phyloP scores from a whole-genome alignment of 2,888 invertebrate species.

The Chouioia cunea region DNA sequence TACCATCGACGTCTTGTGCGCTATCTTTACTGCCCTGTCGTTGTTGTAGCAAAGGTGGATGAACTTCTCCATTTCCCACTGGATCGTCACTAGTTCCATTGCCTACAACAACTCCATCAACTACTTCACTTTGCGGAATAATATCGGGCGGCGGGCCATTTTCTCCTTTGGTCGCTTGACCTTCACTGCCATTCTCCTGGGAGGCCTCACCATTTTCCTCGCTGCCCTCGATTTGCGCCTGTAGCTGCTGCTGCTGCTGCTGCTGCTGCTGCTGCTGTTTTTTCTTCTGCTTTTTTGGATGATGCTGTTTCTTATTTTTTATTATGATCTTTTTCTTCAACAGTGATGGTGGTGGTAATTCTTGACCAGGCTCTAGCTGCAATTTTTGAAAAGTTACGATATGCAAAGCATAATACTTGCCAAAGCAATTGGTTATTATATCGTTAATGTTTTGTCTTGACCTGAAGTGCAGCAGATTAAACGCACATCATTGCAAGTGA shows the following conservation, averaged over 20 bases:
- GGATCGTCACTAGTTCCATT: constrained; percentile 54
- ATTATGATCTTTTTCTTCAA: constrained; percentile 93
- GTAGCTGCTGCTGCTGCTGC: constrained; percentile 45
- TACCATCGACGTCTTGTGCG: constrained; percentile 72
- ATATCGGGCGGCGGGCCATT: constrained; percentile 63
- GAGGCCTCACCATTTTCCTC: constrained; percentile 60
- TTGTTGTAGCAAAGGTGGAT: constrained; percentile 73
- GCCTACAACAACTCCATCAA: constrained; percentile 54
- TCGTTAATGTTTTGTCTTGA: no score
- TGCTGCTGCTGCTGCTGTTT: constrained; percentile 71
- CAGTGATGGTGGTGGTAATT: constrained; percentile 87
- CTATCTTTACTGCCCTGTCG: constrained; percentile 87
- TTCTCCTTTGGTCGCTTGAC: constrained; percentile 61
- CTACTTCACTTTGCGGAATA: constrained; percentile 61
- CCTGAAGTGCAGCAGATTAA: no score
- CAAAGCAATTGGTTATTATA: no score
- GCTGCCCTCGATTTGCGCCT: constrained; percentile 49
- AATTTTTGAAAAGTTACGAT: constrained; percentile 54
- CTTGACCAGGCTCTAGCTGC: constrained; percentile 77
- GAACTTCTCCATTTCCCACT: constrained; percentile 75
- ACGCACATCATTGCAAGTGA: no score
- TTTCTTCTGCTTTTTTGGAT: constrained; percentile 84
- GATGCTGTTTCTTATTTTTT: constrained; percentile 96
- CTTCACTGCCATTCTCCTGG: constrained; percentile 68
- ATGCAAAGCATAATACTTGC: no score